These are phyloP conservation scores for Hyppa rectilinea DNA, from an alignment of 2,888 invertebrate genomes.

Conservation along the genomic window DNA sequence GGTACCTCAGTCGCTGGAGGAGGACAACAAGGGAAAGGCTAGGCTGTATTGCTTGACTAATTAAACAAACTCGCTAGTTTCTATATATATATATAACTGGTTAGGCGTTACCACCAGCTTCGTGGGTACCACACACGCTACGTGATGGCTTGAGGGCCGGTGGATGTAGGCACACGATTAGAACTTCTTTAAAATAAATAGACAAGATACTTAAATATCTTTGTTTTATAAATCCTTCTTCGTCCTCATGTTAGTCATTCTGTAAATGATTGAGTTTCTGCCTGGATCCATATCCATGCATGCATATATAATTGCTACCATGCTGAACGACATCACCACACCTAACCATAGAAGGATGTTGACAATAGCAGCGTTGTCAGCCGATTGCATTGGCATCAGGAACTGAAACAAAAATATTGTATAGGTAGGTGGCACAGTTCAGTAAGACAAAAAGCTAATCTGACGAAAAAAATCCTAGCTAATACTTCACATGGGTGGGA, in stretches of 20 bases:
- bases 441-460: not conserved
- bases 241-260: slow-evolving; percentile 97
- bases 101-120: too few relatives aligned
- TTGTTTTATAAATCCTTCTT: slow-evolving; percentile 94
- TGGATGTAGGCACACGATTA: not conserved
- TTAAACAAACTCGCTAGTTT: too few relatives aligned
- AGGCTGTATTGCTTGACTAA: too few relatives aligned
- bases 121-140: not conserved
- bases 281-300: slow-evolving; percentile 99
- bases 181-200: not conserved
- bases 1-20: too few relatives aligned
- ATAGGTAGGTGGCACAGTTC: not conserved
- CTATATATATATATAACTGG: too few relatives aligned
- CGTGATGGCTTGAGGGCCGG: not conserved
- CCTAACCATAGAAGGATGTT: slow-evolving; percentile 97
- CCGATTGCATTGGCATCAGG: not conserved
- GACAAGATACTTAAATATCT: not conserved
- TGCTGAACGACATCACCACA: slow-evolving; percentile 93
- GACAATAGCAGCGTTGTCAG: slow-evolving; percentile 95
- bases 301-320: slow-evolving; percentile 95
- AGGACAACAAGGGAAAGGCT: too few relatives aligned
- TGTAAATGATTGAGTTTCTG: slow-evolving; percentile 99
- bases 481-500: not conserved
- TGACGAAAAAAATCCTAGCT: not conserved
- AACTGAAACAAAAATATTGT: not conserved